phyloP scores from a whole-genome alignment of 2,888 invertebrate species.

The Podabrus alpinus region DNA sequence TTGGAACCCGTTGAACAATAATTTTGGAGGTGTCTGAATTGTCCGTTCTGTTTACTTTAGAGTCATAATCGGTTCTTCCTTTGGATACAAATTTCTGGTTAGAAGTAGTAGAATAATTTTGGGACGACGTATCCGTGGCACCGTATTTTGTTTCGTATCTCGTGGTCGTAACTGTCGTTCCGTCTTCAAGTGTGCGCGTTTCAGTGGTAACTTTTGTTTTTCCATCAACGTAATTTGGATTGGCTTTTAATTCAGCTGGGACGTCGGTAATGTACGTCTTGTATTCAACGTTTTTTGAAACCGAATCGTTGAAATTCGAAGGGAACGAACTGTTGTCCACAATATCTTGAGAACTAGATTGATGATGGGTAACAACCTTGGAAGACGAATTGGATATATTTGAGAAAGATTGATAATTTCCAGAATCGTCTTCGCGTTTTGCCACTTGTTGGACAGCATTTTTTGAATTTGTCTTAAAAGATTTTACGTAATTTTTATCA shows the following conservation, averaged over 20 bases:
- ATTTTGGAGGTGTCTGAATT: neutral
- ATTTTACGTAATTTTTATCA: constrained; percentile 59
- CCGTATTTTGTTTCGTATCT: constrained; percentile 63
- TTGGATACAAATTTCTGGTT: constrained; percentile 2
- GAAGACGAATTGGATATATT: constrained; percentile 48
- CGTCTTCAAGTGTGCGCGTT: constrained; percentile 68
- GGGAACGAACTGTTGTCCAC: constrained; percentile 26
- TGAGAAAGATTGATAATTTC: constrained; percentile 51
- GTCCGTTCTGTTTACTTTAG: neutral
- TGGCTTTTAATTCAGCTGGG: constrained; percentile 46
- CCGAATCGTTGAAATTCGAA: constrained; percentile 1
- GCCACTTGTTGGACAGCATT: constrained; percentile 59
- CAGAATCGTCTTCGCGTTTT: constrained; percentile 58
- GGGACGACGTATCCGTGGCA: constrained; percentile 14
- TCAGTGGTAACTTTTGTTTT: constrained; percentile 70
- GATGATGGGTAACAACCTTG: constrained; percentile 44
- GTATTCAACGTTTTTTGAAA: constrained; percentile 12
- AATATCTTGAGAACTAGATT: constrained; percentile 28
- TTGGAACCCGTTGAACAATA: neutral
- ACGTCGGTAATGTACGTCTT: constrained; percentile 42
- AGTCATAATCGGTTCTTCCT: constrained; percentile 21
- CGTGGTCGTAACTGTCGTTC: constrained; percentile 70
- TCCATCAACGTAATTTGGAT: constrained; percentile 57
- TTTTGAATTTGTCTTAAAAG: constrained; percentile 56
- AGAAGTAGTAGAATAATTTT: neutral